Evolutionary conservation across 2,797 vertebrate genomes (phyloP).

Genomic region (Eospalax fontanierii): DNA sequence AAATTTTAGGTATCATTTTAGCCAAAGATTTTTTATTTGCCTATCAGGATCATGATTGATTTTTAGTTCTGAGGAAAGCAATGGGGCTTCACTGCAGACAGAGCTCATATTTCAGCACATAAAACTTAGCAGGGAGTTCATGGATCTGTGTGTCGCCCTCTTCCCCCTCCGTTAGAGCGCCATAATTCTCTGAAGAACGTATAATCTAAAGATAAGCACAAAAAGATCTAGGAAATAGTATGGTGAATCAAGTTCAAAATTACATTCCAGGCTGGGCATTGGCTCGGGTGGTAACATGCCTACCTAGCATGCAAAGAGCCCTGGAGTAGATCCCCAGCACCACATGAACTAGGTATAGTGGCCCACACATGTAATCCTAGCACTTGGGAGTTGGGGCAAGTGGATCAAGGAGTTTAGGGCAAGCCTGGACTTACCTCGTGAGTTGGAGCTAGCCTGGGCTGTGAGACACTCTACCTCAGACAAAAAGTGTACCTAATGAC

Average conservation of each 20-base stretch:
- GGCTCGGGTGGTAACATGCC: not conserved
- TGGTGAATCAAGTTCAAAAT: not conserved
- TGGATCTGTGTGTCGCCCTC: not conserved
- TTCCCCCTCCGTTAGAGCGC: not conserved
- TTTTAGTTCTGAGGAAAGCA: constrained; percentile 28
- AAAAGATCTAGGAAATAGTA: not conserved
- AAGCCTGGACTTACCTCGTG: not conserved
- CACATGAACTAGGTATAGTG: not conserved
- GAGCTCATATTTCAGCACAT: not conserved
- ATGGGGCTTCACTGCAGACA: not conserved
- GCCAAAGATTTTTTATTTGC: not conserved
- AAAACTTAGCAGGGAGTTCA: not conserved
- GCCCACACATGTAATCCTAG: not conserved
- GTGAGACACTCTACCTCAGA: not conserved
- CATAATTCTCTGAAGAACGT: constrained; percentile 29
- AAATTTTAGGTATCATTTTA: constrained; percentile 32
- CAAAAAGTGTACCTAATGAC: constrained; percentile 21
- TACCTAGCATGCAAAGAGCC: not conserved
- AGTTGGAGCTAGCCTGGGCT: not conserved
- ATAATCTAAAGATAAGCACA: not conserved
- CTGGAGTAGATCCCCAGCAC: not conserved
- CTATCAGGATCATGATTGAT: not conserved
- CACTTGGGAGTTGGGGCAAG: no score
- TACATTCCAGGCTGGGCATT: not conserved
- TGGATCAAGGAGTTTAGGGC: not conserved